A percentile compares a stretch with the other conserved stretches of the same genome.
Conservation (phyloP, 2,888 invertebrate species). For the Cephus pygmeus region DNA sequence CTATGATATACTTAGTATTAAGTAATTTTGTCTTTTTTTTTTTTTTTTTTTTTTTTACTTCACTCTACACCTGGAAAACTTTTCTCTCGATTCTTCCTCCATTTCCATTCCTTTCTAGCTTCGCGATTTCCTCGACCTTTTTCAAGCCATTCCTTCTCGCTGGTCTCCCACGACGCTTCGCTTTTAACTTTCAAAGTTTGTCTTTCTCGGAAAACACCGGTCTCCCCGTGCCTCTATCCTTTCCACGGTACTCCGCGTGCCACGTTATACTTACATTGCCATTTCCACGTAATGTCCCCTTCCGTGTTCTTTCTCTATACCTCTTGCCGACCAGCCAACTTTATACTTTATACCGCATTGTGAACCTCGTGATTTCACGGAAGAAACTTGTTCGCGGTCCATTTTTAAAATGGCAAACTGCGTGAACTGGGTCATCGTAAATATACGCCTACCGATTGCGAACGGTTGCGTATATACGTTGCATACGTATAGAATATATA, state of each 20-base stretch:
- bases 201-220: conserved; percentile 41
- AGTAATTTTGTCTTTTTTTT: background rate
- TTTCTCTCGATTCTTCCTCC: conserved; percentile 26
- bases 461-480: background rate
- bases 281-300: background rate
- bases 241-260: background rate
- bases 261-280: background rate
- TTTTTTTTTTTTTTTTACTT: no score
- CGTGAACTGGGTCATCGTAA: background rate
- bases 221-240: conserved; percentile 20
- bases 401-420: background rate
- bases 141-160: conserved; percentile 5
- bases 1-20: background rate
- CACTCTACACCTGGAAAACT: background rate
- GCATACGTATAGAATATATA: background rate
- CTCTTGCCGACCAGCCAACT: conserved; percentile 31
- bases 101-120: conserved; percentile 17
- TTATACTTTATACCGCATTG: conserved; percentile 47
- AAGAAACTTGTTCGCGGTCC: conserved; percentile 25
- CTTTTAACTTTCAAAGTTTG: conserved; percentile 57
- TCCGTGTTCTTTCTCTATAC: background rate
- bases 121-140: conserved; percentile 13
- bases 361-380: conserved; percentile 50
- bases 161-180: conserved; percentile 20
- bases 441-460: background rate